Conservation (phyloP, 2,797 vertebrate genomes). For the Dermochelys coriacea region DNA sequence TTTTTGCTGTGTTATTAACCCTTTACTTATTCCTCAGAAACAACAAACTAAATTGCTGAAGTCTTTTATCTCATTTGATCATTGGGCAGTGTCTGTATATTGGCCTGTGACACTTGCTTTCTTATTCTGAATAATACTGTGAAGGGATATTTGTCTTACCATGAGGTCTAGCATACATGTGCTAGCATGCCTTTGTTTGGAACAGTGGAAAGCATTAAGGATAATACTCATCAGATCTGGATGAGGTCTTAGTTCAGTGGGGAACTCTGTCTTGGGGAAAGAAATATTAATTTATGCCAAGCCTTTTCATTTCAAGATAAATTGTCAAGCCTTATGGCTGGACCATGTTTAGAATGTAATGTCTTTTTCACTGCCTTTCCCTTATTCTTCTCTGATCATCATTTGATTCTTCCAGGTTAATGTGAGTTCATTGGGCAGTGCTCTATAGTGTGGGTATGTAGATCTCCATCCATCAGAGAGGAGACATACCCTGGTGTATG, state of each 20-base stretch:
- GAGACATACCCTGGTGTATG: not conserved
- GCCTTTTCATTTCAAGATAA: not conserved
- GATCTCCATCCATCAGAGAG: not conserved
- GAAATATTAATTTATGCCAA: not conserved
- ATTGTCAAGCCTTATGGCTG: not conserved
- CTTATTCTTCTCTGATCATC: not conserved
- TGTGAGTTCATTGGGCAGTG: not conserved
- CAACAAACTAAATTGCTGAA: not conserved
- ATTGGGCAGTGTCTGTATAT: not conserved
- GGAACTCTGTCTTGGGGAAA: not conserved
- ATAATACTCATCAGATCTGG: not conserved
- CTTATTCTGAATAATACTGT: not conserved
- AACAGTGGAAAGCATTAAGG: not conserved
- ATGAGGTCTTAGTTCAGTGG: not conserved
- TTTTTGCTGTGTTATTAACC: not conserved
- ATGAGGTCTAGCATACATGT: not conserved
- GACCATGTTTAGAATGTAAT: not conserved
- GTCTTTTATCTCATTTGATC: not conserved
- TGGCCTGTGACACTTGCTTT: not conserved
- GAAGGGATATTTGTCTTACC: not conserved
- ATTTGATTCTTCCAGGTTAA: not conserved
- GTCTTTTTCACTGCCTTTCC: not conserved
- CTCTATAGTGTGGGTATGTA: not conserved
- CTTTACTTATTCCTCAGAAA: not conserved
- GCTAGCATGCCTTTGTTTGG: not conserved